Evolutionary conservation across 2,888 invertebrate genomes (phyloP), one percentile per base, ranked within the genome.

Genomic region (Tachystola acroxantha): DNA sequence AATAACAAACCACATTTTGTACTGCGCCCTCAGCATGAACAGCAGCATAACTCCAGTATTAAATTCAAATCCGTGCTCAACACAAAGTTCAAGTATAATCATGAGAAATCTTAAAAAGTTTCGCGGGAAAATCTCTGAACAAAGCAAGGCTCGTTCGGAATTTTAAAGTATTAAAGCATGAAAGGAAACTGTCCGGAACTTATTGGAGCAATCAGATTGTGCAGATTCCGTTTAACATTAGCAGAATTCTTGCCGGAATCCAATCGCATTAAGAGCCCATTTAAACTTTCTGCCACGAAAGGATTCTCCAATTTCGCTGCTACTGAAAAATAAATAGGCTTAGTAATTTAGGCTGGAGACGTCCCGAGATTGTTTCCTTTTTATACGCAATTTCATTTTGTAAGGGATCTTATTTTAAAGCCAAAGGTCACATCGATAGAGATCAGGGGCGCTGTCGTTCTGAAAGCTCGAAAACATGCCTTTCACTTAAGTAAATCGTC

Each of bases 201-300:
- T 82, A 82, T 84, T 74, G 81, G 72, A 80, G 76, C 75, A 78
- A 77, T 78, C 73, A 75, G 79, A 82, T 80, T 76, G 77, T 71
- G 64, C 68, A 67, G 66, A 81, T 80, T 79, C 78, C 81, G 70
- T 70, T 77, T 64, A 75, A 79, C 74, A 81, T 82, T 78, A 76
- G 71, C 72, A 58, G 58, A 75, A 80, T 82, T 79, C 78, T 75
- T 79, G 63, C 63, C 57, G 58, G 66, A 72, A 76, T 77, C 73
- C 74, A 79, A 80, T 81, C 75, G 76, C 69, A 80, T 82, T 81
- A 81, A 71, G 71, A 65, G 66, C 61, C 74, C 70, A 77, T 80
- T 85, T 76, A 72, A 82, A 78, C 69, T 81, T 81, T 71, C 67
- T 67, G 63, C 72, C 64, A 57, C 65, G 67, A 71, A 71, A 75